Conservation (phyloP, 2,888 invertebrate genomes). For the Marasmarcha lunaedactyla region DNA sequence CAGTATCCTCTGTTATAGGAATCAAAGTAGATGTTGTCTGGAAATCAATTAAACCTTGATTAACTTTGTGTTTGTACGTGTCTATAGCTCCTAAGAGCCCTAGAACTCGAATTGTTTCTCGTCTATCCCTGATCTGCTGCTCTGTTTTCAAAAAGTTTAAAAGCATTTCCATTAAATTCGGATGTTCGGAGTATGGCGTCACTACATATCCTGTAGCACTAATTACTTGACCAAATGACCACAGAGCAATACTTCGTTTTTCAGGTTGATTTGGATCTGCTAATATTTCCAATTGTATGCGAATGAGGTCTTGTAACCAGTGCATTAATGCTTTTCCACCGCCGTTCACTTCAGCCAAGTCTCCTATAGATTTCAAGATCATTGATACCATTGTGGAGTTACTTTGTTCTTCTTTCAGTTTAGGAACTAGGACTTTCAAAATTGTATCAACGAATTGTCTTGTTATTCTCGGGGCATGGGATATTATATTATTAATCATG, state of each 20-base stretch:
- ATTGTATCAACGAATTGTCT: slow-evolving; percentile 96
- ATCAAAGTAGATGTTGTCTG: slow-evolving; percentile 85
- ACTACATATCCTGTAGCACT: slow-evolving; percentile 97
- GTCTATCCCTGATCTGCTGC: slow-evolving; percentile 85
- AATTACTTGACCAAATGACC: slow-evolving; percentile 95
- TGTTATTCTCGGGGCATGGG: slow-evolving; percentile 93
- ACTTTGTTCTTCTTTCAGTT: slow-evolving; percentile 87
- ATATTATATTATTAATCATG: slow-evolving; percentile 94
- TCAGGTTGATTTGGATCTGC: slow-evolving; percentile 94
- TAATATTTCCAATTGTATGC: slow-evolving; percentile 91
- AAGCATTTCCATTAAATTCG: slow-evolving; percentile 89
- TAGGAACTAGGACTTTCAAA: slow-evolving; percentile 89
- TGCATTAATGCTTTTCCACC: slow-evolving; percentile 88
- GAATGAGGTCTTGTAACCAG: slow-evolving; percentile 90
- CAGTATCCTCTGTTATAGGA: slow-evolving; percentile 77
- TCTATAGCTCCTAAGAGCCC: slow-evolving; percentile 97
- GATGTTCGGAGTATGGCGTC: slow-evolving; percentile 94
- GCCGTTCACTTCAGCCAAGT: slow-evolving; percentile 91
- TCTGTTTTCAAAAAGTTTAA: slow-evolving; percentile 96
- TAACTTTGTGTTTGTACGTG: slow-evolving; percentile 97
- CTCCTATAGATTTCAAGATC: slow-evolving; percentile 93
- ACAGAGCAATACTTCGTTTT: slow-evolving; percentile 93
- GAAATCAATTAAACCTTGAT: slow-evolving; percentile 90
- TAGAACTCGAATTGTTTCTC: slow-evolving; percentile 93
- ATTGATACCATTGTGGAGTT: slow-evolving; percentile 93